Conservation (phyloP, 2,113 vertebrate genomes). For the Dermatemys mawii region DNA sequence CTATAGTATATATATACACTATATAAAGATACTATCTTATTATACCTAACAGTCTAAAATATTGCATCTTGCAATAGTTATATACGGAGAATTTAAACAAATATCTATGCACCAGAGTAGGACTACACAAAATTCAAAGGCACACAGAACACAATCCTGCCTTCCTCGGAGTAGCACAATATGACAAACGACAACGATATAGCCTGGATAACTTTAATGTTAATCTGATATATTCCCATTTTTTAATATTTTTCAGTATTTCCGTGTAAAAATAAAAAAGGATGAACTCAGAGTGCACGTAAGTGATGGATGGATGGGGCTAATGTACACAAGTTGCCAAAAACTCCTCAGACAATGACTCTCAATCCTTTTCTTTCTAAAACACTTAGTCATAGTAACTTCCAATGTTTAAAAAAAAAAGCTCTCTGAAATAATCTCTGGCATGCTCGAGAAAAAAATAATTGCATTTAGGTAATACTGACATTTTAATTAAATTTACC, state of each 20-base stretch:
- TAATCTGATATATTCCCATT: neutral
- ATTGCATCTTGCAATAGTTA: neutral
- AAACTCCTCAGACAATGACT: neutral
- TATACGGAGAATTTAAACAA: neutral
- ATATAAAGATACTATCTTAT: neutral
- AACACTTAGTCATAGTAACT: conserved; percentile 41
- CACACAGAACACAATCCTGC: neutral
- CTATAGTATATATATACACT: too few species aligned
- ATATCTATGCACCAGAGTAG: neutral
- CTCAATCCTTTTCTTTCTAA: neutral
- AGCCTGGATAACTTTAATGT: neutral
- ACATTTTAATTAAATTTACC: conserved; percentile 76
- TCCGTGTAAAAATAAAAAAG: neutral
- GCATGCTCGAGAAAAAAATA: conserved; percentile 58
- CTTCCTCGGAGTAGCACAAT: neutral
- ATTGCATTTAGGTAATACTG: conserved; percentile 65
- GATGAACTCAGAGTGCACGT: neutral
- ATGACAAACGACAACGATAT: neutral
- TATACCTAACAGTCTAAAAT: neutral
- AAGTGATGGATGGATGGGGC: neutral
- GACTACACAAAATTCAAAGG: neutral
- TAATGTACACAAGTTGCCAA: neutral
- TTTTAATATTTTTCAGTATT: neutral
- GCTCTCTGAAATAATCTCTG: conserved; percentile 60
- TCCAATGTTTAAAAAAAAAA: conserved; percentile 60